These are phyloP conservation scores for Hylaeus anthracinus DNA, from an alignment of 1,140 invertebrate species.

Conservation along the genomic window DNA sequence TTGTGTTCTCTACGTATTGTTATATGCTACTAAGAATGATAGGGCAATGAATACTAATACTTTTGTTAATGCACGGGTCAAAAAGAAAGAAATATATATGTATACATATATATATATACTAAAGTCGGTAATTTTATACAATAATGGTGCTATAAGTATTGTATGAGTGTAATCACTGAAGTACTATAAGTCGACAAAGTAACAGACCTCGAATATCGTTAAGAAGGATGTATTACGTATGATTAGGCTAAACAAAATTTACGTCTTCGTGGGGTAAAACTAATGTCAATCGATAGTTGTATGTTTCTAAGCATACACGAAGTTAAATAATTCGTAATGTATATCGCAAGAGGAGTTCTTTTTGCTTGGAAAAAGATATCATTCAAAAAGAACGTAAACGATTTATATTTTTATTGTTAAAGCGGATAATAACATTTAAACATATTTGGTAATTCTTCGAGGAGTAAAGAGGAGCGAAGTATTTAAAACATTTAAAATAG, in stretches of 20 bases:
- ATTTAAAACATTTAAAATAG: neutral
- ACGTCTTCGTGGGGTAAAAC: slow-evolving; percentile 3
- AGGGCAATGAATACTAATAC: slow-evolving; percentile 56
- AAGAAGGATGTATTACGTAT: neutral
- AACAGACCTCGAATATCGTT: neutral
- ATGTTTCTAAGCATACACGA: slow-evolving; percentile 23
- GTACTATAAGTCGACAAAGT: slow-evolving; percentile 11
- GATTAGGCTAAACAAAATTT: slow-evolving; percentile 30
- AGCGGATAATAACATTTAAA: slow-evolving; percentile 5
- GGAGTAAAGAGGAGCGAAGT: slow-evolving; percentile 11
- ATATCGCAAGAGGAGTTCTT: slow-evolving; percentile 15
- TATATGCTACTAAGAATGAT: slow-evolving; percentile 60
- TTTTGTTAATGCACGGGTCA: slow-evolving; percentile 46
- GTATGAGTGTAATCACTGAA: slow-evolving; percentile 16
- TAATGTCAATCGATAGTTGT: slow-evolving; percentile 1
- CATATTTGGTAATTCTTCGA: slow-evolving; percentile 9
- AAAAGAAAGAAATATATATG: slow-evolving; percentile 5
- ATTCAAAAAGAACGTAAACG: neutral
- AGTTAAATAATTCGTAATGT: slow-evolving; percentile 16
- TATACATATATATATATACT: neutral
- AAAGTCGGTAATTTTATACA: slow-evolving; percentile 28
- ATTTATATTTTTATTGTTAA: slow-evolving; percentile 10
- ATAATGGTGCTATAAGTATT: slow-evolving; percentile 28
- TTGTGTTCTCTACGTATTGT: slow-evolving; percentile 75
- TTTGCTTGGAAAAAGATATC: slow-evolving; percentile 11